These are phyloP conservation scores for Acomys russatus DNA, from an alignment of 2,797 vertebrate species.

Conservation along the genomic window DNA sequence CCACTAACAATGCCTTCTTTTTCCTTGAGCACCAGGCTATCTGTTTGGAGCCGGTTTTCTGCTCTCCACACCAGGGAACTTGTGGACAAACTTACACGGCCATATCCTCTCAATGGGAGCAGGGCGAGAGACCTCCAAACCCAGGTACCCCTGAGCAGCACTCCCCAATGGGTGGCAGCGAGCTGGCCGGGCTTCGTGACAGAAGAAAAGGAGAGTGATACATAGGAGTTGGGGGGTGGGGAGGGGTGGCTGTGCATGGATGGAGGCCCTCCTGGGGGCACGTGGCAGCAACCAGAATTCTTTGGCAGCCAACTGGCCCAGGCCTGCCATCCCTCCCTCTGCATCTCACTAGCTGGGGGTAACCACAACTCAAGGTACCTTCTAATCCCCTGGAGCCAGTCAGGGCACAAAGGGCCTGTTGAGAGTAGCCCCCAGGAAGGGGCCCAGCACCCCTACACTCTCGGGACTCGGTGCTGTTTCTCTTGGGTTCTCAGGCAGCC, in stretches of 20 bases:
- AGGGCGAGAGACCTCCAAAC: background rate
- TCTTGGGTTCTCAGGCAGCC: background rate
- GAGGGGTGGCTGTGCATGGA: background rate
- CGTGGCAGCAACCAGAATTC: background rate
- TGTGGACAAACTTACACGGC: background rate
- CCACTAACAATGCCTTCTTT: background rate
- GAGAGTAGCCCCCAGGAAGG: background rate
- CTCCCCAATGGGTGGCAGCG: background rate
- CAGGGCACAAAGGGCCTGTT: background rate
- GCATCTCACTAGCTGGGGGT: background rate
- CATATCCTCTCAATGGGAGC: background rate
- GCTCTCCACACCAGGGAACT: no score
- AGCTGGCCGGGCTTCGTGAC: background rate
- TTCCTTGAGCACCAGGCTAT: background rate
- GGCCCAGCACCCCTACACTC: accelerated
- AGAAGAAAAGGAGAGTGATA: background rate
- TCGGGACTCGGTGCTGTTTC: background rate
- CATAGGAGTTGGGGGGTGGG: background rate
- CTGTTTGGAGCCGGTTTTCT: background rate
- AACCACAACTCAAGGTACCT: background rate
- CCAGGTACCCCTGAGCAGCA: background rate
- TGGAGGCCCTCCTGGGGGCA: background rate
- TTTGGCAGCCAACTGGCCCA: background rate
- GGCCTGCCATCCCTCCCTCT: background rate
- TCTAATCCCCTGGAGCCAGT: background rate